These are phyloP conservation scores for Dicaeum eximium DNA, from an alignment of 2,113 vertebrate genomes.

Conservation along the genomic window DNA sequence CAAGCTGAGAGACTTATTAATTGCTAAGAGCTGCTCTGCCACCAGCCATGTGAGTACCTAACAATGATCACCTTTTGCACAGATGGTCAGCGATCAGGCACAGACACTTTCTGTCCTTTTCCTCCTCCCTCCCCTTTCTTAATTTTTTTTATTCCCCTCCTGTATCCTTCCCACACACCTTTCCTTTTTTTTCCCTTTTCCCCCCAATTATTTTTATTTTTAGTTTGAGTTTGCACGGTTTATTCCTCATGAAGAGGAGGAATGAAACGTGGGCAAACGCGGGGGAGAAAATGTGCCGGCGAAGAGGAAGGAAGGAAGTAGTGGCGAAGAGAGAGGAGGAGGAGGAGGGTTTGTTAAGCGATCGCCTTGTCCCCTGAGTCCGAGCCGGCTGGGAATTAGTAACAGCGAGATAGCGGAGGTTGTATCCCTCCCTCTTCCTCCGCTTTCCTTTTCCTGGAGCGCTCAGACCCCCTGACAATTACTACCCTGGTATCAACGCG, in stretches of 20 bases:
- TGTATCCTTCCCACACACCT: neutral
- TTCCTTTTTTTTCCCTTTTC: too few species aligned
- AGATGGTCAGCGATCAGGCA: constrained; percentile 29
- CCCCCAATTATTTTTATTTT: neutral
- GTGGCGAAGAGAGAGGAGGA: constrained; percentile 27
- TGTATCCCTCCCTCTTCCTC: constrained; percentile 5
- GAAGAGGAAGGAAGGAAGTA: constrained; percentile 38
- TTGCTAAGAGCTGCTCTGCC: constrained; percentile 56
- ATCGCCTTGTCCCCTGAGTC: constrained; percentile 37
- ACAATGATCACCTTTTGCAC: constrained; percentile 50
- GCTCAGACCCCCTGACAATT: neutral
- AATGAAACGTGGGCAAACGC: constrained; percentile 14
- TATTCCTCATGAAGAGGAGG: constrained; percentile 8
- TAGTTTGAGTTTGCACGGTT: constrained; percentile 17
- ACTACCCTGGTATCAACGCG: neutral
- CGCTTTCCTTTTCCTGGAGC: neutral
- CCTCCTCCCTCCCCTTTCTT: neutral
- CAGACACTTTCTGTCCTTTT: constrained; percentile 12
- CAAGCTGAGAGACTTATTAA: constrained; percentile 58
- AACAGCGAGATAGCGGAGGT: constrained; percentile 23
- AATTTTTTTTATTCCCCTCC: neutral
- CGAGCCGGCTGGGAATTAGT: constrained; percentile 37
- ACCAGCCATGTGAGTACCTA: constrained; percentile 76
- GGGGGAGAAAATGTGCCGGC: constrained; percentile 33
- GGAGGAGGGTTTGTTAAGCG: constrained; percentile 38